Conservation (phyloP, 2,888 invertebrate species). For the Drosophila fulvimacula region DNA sequence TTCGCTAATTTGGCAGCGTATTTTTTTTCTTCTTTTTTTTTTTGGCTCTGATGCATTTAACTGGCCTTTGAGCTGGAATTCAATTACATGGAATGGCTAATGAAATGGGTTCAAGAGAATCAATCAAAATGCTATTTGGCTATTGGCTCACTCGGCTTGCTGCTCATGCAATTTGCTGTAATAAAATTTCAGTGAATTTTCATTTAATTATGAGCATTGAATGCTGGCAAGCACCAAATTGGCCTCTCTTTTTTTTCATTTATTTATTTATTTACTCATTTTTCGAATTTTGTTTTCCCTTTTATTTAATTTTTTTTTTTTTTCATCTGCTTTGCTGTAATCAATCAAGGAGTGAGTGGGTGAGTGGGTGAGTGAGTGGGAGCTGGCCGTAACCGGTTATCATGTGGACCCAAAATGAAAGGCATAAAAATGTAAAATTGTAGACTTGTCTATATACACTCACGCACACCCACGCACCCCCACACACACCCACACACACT, state of each 20-base stretch:
- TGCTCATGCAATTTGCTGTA: conserved; percentile 2
- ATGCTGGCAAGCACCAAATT: conserved; percentile 53
- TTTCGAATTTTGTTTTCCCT: background rate
- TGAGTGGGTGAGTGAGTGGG: background rate
- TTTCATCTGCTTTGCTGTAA: conserved; percentile 2
- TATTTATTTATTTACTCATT: conserved; percentile 8
- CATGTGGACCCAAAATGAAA: conserved; percentile 47
- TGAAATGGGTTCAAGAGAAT: conserved; percentile 36
- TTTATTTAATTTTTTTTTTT: no score
- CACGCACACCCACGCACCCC: background rate
- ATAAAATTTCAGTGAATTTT: conserved; percentile 36
- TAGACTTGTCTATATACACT: conserved; percentile 30
- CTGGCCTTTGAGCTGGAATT: conserved; percentile 2
- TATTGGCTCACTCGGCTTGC: conserved; percentile 2
- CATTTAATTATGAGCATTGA: conserved; percentile 64
- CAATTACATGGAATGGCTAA: conserved; percentile 16
- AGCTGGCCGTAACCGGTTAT: conserved; percentile 41
- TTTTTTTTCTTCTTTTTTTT: no score
- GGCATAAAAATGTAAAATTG: conserved; percentile 44
- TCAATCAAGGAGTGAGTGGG: conserved; percentile 4
- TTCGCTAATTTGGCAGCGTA: conserved; percentile 4
- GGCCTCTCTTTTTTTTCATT: background rate
- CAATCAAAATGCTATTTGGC: conserved; percentile 62
- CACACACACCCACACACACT: background rate
- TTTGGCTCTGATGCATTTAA: background rate